These are phyloP conservation scores for Calameuta pallipes DNA, from an alignment of 2,888 invertebrate species.

Conservation along the genomic window DNA sequence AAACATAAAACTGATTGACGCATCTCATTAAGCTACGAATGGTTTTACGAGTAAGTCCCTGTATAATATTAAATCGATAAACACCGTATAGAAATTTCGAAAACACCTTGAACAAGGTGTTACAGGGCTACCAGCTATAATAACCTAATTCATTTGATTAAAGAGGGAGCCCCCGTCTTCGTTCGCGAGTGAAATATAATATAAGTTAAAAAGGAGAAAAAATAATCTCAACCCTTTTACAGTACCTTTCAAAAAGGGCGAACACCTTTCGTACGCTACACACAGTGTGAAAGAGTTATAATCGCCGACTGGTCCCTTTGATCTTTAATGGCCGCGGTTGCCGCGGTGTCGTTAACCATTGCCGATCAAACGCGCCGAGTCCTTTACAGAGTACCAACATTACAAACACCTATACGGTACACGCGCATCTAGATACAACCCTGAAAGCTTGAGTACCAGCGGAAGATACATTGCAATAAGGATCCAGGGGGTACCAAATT, in stretches of 20 bases:
- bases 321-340: conserved; percentile 1
- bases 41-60: not conserved
- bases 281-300: not conserved
- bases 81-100: not conserved
- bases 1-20: not conserved
- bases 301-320: conserved; percentile 7
- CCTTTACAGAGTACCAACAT: not conserved
- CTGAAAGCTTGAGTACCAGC: not conserved
- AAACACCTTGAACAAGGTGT: not conserved
- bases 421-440: not conserved
- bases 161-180: not conserved
- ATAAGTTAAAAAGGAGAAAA: conserved; percentile 3
- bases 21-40: not conserved
- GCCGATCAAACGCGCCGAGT: not conserved
- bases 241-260: not conserved
- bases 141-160: not conserved
- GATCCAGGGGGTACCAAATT: not conserved
- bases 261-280: not conserved
- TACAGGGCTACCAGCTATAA: not conserved
- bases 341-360: not conserved
- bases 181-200: conserved; percentile 5
- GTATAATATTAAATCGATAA: not conserved
- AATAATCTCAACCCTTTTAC: conserved; percentile 5
- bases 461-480: not conserved
- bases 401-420: not conserved